phyloP scores from a whole-genome alignment of 1,140 invertebrate genomes.

The Manduca sexta region DNA sequence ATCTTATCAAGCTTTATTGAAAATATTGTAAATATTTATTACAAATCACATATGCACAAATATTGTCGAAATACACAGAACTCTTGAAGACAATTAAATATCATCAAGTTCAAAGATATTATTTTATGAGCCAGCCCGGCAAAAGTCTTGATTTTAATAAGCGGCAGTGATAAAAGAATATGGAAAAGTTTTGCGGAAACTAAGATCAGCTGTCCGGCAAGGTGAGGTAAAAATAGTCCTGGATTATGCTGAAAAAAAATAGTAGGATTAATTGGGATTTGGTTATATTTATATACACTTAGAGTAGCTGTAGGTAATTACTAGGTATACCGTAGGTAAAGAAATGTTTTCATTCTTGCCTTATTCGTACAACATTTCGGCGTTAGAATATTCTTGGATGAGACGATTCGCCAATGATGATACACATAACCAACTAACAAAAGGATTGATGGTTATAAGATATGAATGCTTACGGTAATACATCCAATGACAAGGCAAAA shows the following conservation, averaged over 20 bases:
- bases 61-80: conserved; percentile 49
- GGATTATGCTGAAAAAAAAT: conserved; percentile 44
- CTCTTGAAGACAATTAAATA: conserved; percentile 52
- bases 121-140: conserved; percentile 25
- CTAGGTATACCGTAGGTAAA: no score
- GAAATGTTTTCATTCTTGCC: no score
- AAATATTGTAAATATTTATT: conserved; percentile 1
- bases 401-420: no score
- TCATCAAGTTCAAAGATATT: conserved; percentile 32
- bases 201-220: conserved; percentile 32
- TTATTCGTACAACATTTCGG: no score
- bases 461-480: conserved; percentile 32
- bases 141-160: conserved; percentile 25
- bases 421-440: no score
- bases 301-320: no score
- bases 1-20: background rate
- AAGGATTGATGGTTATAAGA: no score
- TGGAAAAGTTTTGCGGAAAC: conserved; percentile 32
- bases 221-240: conserved; percentile 43
- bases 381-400: no score
- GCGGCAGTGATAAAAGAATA: conserved; percentile 21
- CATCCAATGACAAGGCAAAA: conserved; percentile 41
- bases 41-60: conserved; percentile 49
- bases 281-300: no score
- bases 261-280: background rate